Percentiles rank a stretch among this genome's conserved stretches.
Evolutionary conservation across 2,113 vertebrate species (phyloP).

Genomic region (Lota lota): DNA sequence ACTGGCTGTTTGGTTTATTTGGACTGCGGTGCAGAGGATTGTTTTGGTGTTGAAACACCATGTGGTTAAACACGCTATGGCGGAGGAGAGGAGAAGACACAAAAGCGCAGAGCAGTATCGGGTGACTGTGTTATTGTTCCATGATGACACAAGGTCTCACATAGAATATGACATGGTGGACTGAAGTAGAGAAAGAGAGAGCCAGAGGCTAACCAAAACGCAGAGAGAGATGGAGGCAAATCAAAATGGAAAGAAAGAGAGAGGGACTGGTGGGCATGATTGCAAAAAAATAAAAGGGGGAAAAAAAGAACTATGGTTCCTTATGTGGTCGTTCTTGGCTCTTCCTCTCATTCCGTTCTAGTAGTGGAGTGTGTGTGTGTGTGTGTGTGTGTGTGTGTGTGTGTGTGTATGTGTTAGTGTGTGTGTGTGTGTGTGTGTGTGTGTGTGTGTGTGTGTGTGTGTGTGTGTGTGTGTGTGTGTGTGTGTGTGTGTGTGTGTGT

Average conservation of each 20-base stretch:
- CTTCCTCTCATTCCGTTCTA: neutral
- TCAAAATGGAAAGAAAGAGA: conserved; percentile 20
- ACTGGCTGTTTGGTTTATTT: neutral
- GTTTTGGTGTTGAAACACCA: neutral
- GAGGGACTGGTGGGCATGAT: conserved; percentile 13
- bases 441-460: too few relatives aligned
- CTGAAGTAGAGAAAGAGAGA: neutral
- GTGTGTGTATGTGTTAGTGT: neutral
- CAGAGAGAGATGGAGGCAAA: neutral
- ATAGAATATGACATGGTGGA: neutral
- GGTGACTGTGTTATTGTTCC: neutral
- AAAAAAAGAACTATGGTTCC: too few relatives aligned
- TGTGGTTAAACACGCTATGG: too few relatives aligned
- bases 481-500: too few relatives aligned
- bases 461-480: too few relatives aligned
- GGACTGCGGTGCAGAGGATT: neutral
- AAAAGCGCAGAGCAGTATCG: conserved; percentile 14
- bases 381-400: neutral
- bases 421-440: too few relatives aligned
- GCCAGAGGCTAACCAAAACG: neutral
- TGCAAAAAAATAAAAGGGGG: too few relatives aligned
- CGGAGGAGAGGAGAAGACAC: neutral
- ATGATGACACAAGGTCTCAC: neutral
- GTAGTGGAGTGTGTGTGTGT: neutral
- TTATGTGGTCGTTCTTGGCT: too few relatives aligned